Percentiles rank a stretch among this genome's conserved stretches.
Conservation (phyloP, 2,888 invertebrate species). For the Pristionchus exspectatus region DNA sequence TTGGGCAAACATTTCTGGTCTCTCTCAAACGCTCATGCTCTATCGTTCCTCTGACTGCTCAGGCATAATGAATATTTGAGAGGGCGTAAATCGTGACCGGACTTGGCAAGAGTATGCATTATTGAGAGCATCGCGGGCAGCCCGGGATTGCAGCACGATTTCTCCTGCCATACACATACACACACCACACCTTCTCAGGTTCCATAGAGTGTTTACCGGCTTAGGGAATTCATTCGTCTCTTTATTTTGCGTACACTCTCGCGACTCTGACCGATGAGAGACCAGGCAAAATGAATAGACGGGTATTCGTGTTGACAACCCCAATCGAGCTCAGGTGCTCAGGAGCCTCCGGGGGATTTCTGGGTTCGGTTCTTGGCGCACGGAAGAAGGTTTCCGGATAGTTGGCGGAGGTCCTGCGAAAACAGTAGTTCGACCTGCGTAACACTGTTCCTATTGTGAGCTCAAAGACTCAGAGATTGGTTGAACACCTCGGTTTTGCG, state of each 20-base stretch:
- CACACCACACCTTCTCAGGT: not conserved
- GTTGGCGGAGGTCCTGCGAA: too few relatives aligned
- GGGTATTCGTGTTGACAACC: too few relatives aligned
- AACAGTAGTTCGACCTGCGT: too few relatives aligned
- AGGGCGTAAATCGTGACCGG: not conserved
- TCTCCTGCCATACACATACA: not conserved
- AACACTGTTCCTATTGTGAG: too few relatives aligned
- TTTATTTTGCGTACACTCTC: not conserved
- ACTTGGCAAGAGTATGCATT: not conserved
- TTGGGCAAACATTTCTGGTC: not conserved
- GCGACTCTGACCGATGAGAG: not conserved
- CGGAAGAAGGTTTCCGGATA: too few relatives aligned
- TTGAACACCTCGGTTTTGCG: too few relatives aligned
- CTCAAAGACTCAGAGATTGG: too few relatives aligned
- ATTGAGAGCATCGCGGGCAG: too few relatives aligned
- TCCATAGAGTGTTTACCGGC: not conserved
- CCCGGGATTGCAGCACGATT: not conserved
- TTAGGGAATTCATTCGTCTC: not conserved
- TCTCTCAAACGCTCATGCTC: not conserved
- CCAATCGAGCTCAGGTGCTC: too few relatives aligned
- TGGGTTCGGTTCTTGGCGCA: too few relatives aligned
- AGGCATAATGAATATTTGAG: not conserved
- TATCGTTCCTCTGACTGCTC: not conserved
- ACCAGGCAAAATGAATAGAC: not conserved
- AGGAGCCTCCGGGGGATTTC: too few relatives aligned